Base-by-base conservation (phyloP, 2,113 vertebrate species). In the Ctenodactylus gundi region DNA sequence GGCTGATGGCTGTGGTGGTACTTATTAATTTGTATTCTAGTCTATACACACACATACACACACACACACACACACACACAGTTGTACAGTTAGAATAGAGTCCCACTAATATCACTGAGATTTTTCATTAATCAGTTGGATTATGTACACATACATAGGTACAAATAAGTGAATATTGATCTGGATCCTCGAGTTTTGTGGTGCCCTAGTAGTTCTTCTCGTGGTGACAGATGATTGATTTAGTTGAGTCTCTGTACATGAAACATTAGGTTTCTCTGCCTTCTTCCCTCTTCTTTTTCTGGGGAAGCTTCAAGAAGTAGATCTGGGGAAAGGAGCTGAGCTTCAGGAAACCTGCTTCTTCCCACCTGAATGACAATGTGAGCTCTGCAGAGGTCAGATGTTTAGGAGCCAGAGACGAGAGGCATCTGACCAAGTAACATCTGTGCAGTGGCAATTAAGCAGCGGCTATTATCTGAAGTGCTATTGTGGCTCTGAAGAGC, bases 381-480 rank as follows among this genome's bases (percentile, higher is more conserved):
- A 41, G 85, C 49, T 92, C 46, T 88, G 21, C 11, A 0, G 29
- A 94, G 46, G 81, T 96, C 39, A 90, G 76, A 78, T 88, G 82
- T 92, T 80, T 49, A 53, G 39, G 36, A 94, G 58, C n/a, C 53
- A 75, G 70, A 78, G 58, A 92, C 76, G 78, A 85, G 80, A 7
- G 0, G 92, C 92, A 86, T 96, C 93, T 94, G 92, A 97, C 95
- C 88, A 94, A 88, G 68, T 55, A 96, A 90, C 88, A 96, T 97
- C 94, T 97, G 92, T 84, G 68, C 70, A 84, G 91, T 91, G 90
- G 64, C 34, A 76, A 89, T 97, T 93, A 94, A n/a, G n/a, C 58
- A 17, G 39, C 3, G 18, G 82, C 60, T 78, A 92, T 97, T 96
- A 94, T 94, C 77, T 87, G 82, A 92, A 96, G 93, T 80, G 90